Percentiles rank a stretch among this genome's conserved stretches.
Evolutionary conservation across 2,113 vertebrate species (phyloP).

Genomic region (Sitta europaea): DNA sequence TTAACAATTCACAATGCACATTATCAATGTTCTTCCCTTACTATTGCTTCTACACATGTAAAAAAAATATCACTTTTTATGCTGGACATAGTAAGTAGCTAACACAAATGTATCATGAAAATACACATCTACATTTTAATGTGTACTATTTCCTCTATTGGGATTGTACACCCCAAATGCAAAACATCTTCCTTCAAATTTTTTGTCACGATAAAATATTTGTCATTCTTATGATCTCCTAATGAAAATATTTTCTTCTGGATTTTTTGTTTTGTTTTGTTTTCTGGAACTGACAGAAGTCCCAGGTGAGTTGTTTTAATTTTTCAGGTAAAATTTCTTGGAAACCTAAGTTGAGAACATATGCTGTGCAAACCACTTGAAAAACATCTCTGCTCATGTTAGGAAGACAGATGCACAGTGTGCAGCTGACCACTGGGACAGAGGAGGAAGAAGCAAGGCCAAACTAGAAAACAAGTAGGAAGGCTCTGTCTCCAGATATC

Average conservation of each 20-base stretch:
- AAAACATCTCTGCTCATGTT: background rate
- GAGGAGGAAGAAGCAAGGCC: background rate
- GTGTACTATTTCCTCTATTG: background rate
- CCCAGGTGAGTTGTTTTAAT: background rate
- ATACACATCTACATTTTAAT: background rate
- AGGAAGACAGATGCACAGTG: background rate
- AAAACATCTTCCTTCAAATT: background rate
- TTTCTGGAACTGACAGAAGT: background rate
- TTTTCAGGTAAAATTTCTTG: background rate
- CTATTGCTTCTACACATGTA: background rate
- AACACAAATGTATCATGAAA: background rate
- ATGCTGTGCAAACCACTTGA: background rate
- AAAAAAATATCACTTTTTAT: background rate
- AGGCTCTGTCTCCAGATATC: background rate
- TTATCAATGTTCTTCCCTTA: background rate
- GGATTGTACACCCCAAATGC: background rate
- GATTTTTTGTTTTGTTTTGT: too few relatives aligned
- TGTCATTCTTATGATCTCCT: background rate
- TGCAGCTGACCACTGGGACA: background rate
- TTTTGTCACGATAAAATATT: background rate
- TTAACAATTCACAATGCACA: background rate
- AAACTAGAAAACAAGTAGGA: background rate
- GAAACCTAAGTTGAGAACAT: background rate
- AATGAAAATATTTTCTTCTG: background rate
- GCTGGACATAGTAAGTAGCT: accelerated